Percentiles rank a stretch among this genome's conserved stretches.
These are phyloP conservation scores for Hippoglossus hippoglossus DNA, from an alignment of 2,797 vertebrate species.

Conservation along the genomic window DNA sequence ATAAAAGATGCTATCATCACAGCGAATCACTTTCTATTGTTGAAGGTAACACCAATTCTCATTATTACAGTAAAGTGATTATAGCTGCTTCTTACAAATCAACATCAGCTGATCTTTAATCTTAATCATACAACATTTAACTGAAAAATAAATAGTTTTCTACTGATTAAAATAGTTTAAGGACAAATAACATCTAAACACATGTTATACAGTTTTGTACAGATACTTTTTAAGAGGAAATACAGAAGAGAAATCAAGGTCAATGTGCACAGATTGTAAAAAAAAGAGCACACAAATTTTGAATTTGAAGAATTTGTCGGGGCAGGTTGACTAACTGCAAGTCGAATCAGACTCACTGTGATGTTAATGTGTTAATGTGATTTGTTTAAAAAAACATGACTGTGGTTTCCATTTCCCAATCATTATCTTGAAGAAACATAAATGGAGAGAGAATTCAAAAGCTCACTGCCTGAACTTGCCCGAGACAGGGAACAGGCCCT, in stretches of 20 bases:
- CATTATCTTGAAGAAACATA: slow-evolving; percentile 16
- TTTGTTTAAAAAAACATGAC: slow-evolving; percentile 26
- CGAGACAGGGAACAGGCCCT: slow-evolving; percentile 57
- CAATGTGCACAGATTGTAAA: neutral
- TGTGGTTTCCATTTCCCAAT: slow-evolving; percentile 12
- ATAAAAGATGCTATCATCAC: neutral
- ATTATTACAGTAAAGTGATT: neutral
- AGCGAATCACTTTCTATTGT: neutral
- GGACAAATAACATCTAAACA: neutral
- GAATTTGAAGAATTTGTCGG: neutral
- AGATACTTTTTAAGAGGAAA: neutral
- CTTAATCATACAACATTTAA: slow-evolving; percentile 1
- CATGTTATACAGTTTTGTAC: neutral
- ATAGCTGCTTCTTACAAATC: neutral
- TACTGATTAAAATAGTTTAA: neutral
- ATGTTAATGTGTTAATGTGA: slow-evolving; percentile 20
- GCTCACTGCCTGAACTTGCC: slow-evolving; percentile 79
- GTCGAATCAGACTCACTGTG: neutral
- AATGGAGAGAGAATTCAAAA: slow-evolving; percentile 41
- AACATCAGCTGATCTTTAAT: slow-evolving; percentile 1
- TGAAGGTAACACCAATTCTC: neutral
- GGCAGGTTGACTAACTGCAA: neutral
- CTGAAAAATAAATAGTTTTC: neutral
- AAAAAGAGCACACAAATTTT: neutral
- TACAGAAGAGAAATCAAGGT: neutral